Evolutionary conservation across 2,113 vertebrate species (phyloP).

Genomic region (Semnopithecus entellus): DNA sequence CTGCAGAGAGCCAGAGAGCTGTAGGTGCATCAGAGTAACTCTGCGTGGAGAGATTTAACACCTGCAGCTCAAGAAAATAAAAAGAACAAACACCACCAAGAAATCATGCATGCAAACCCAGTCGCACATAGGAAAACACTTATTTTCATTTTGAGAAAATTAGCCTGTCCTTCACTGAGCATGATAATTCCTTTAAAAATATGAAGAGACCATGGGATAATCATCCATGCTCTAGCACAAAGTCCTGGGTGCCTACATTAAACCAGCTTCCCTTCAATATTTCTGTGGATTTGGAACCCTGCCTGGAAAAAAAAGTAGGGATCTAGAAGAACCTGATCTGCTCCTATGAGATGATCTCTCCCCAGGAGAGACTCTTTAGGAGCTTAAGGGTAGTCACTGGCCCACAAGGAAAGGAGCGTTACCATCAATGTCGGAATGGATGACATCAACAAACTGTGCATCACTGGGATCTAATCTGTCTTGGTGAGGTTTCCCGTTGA

Average conservation of each 20-base stretch:
- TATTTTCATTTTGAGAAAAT: not conserved
- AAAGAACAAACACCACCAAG: not conserved
- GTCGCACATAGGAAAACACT: not conserved
- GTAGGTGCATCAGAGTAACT: not conserved
- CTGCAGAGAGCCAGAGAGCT: not conserved
- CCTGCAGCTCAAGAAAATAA: not conserved
- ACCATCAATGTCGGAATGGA: conserved; percentile 95
- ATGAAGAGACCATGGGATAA: not conserved
- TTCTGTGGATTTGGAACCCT: not conserved
- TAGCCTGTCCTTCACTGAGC: not conserved
- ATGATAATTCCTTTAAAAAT: not conserved
- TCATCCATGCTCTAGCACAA: not conserved
- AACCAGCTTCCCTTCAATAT: not conserved
- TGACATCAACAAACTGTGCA: conserved; percentile 93
- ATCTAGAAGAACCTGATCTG: not conserved
- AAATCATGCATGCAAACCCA: not conserved
- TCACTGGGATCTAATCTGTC: conserved; percentile 92
- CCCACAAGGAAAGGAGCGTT: conserved; percentile 50
- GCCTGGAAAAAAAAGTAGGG: not conserved
- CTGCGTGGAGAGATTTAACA: not conserved
- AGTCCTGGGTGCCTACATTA: not conserved
- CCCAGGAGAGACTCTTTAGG: not conserved
- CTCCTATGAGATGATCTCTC: not conserved
- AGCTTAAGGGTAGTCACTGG: not conserved
- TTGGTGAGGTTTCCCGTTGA: conserved; percentile 82